phyloP scores from a whole-genome alignment of 1,140 invertebrate species.

The Andrena cerasifolii region DNA sequence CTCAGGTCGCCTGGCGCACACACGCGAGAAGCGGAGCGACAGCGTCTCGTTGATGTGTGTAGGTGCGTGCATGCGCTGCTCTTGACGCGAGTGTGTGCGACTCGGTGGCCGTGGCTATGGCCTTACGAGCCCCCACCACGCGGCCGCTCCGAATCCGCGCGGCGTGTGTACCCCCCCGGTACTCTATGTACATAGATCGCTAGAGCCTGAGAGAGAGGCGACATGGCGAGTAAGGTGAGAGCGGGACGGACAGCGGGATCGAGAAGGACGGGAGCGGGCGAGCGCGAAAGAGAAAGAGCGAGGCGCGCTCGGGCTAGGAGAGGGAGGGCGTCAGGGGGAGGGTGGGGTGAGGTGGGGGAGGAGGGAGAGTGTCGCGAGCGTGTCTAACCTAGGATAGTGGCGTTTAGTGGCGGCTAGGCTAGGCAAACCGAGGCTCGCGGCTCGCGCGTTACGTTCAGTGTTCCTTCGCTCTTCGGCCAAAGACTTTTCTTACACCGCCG shows the following conservation, averaged over 20 bases:
- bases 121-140: constrained; percentile 73
- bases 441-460: constrained; percentile 75
- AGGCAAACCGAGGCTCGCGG: constrained; percentile 75
- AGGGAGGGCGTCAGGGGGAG: constrained; percentile 10
- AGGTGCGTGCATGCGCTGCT: constrained; percentile 50
- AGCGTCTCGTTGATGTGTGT: constrained; percentile 3
- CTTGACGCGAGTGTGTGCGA: constrained; percentile 57
- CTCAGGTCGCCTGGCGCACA: background rate
- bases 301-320: constrained; percentile 12
- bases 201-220: constrained; percentile 25
- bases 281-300: constrained; percentile 5
- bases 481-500: constrained; percentile 35
- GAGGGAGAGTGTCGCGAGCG: constrained; percentile 72
- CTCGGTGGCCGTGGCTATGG: constrained; percentile 82
- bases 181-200: constrained; percentile 50
- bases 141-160: constrained; percentile 56
- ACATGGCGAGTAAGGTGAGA: constrained; percentile 30
- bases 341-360: constrained; percentile 41
- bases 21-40: constrained; percentile 55
- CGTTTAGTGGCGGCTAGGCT: constrained; percentile 78
- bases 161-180: constrained; percentile 48
- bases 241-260: constrained; percentile 41
- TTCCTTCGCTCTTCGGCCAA: constrained; percentile 67
- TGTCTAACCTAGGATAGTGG: constrained; percentile 79
- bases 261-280: constrained; percentile 21